phyloP scores from a whole-genome alignment of 2,113 vertebrate genomes.

The Oncorhynchus tshawytscha region DNA sequence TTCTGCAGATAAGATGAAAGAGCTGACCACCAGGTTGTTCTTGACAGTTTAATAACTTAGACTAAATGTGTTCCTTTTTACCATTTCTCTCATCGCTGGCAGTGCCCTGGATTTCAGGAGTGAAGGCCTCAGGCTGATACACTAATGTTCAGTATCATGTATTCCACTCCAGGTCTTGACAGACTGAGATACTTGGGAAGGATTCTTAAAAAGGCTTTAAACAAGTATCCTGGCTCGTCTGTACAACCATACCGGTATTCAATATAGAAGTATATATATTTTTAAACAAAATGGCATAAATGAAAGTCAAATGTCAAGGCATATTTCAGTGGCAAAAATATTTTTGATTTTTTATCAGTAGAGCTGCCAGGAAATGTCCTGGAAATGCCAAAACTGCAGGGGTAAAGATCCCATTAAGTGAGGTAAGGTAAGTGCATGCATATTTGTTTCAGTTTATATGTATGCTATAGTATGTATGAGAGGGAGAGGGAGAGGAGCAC shows the following conservation, averaged over 20 bases:
- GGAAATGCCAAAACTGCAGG: not conserved
- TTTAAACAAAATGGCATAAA: not conserved
- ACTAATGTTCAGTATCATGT: not conserved
- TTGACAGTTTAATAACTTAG: not conserved
- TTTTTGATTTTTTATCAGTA: not conserved
- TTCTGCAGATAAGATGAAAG: not conserved
- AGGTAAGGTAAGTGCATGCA: not conserved
- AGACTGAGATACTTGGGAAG: not conserved
- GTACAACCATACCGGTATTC: not conserved
- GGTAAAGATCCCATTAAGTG: not conserved
- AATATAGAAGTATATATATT: not conserved
- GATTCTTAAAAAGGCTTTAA: not conserved
- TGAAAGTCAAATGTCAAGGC: not conserved
- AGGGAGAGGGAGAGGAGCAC: not conserved
- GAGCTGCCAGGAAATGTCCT: not conserved
- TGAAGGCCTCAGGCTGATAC: not conserved
- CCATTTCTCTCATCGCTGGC: not conserved
- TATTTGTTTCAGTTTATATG: too few relatives aligned
- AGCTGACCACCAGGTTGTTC: not conserved
- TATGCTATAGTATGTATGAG: too few relatives aligned
- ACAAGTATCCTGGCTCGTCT: not conserved
- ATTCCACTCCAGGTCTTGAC: not conserved
- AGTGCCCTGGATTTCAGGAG: not conserved
- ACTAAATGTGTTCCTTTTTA: not conserved
- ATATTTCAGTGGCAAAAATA: not conserved